Evolutionary conservation across 2,113 vertebrate genomes (phyloP), one percentile per base, ranked within the genome.

Genomic region (Seriola aureovittata): DNA sequence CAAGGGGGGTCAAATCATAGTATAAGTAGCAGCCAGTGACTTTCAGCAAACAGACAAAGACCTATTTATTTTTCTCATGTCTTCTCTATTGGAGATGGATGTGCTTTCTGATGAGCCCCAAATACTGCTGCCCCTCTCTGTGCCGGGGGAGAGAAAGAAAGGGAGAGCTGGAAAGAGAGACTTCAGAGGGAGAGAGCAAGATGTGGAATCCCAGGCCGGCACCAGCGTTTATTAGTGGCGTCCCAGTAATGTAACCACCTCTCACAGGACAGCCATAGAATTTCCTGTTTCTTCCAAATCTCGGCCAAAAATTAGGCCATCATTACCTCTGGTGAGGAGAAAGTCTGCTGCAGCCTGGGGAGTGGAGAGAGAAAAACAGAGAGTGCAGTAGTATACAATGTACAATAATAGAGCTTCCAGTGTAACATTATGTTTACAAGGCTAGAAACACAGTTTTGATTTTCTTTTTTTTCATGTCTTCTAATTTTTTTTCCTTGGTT

Each of bases 231-330:
- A 91, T 91, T 92, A 93, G 89, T 78, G 88, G 83, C 85, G 84
- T 93, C 90, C 89, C 82, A 88, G 57, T 89, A 93, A 92, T 91
- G 89, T 94, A 93, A 91, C 90, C 75, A 25, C 80, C 84, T 80
- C 83, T 95, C 91, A 78, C 83, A 90, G 82, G 90, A 89, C 85
- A 84, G 83, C 80, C 89, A 77, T 79, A 93, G 84, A 89, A 83
- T 89, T 94, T 95, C 93, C 74, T 82, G 90, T 74, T 94, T 73
- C 62, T 83, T 85, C 90, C 71, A 83, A 79, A 93, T 91, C 75
- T 68, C 65, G 60, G 90, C 88, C 88, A 92, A 67, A 86, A 89
- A 94, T 89, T 78, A 90, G 88, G 81, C 88, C 74, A 77, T 84
- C 73, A 52, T 82, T 95, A 91, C 83, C 85, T 83, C 82, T 68